Base-by-base conservation (phyloP, 2,113 vertebrate species). In the Pollachius pollachius region DNA sequence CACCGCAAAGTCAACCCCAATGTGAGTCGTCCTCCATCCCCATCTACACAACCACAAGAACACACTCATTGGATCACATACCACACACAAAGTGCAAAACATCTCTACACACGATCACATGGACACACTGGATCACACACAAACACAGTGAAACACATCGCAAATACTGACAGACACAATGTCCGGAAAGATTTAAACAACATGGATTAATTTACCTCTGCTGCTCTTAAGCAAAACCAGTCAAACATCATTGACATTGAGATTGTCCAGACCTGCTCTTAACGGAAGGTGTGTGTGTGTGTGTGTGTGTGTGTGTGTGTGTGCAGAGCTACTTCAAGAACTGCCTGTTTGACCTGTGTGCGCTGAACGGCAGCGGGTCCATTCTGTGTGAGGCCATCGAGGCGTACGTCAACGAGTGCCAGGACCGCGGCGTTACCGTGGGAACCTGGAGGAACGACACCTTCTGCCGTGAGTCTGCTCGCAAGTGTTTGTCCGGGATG, bases 271-370 rank as follows among this genome's bases (percentile, higher is more conserved):
- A 4, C 30, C 30, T 34, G 30, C 30, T 34, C 30, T 11, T 48
- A 48, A 48, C 12, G 41, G 41, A 61, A 23, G 19, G 9, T 25
- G 54, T 57, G 3, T 57, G 11, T 57, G 54, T 57, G 54, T 57
- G 54, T 57, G 54, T 57, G 15, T 17, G 15, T n/a, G 15, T 17
- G 30, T 34, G 30, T 34, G 4, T 30, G 3, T 30, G 30, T 5
- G 4, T 30, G 69, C 65, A 93, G 90, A 77, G 71, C 68, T 91
- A 91, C 88, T 92, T 89, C 78, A 78, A 67, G 78, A 89, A 89
- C 79, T 90, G 92, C 66, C 3, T 93, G 41, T 94, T 89, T 85
- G 93, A 94, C 68, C 60, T 92, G 72, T 94, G 93, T 79, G 91
- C 85, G 63, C 79, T 92, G 85, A 88, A 84, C 1, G 92, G 93